Evolutionary conservation across 1,140 invertebrate genomes (phyloP), one percentile per base, ranked within the genome.

Genomic region (Drosophila obscura): DNA sequence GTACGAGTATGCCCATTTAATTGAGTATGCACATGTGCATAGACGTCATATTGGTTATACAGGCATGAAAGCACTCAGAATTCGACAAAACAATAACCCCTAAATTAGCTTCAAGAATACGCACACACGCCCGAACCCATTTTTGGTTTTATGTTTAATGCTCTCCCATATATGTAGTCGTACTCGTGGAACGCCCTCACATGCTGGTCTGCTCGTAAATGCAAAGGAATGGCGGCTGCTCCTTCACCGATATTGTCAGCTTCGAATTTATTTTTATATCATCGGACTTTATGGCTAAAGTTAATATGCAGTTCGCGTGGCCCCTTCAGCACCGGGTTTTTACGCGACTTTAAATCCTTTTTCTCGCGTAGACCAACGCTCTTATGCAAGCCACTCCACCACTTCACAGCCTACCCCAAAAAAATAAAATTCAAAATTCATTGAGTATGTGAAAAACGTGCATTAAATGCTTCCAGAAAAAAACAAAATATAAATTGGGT

Each of bases 191-290:
- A 39, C 35, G 1, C 3, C 35, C 35, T 11, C 35, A 39, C 35
- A 39, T 11, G 43, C 1, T 15, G 15, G 9, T 8, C 48, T 39
- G 26, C 41, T 79, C 74, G 59, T 68, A 68, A 79, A 79, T 44
- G 43, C 22, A 53, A 39, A 16, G 26, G 11, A 49, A 43, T 22
- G 26, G 16, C 22, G 1, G 22, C 22, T 57, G 28, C 24, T 13
- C 11, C 35, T 49, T 44, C 44, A 50, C 41, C 46, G 50, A 60
- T 75, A 60, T 64, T 49, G 49, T 57, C 46, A 43, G 60, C 53
- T 46, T 65, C 44, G 50, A 65, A 68, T 73, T 61, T 58, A 60
- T 64, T 51, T 77, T 80, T 73, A 73, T 65, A 80, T 64, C 73
- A 65, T 77, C 64, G 57, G 45, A 63, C 57, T 80, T 80, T 75